phyloP scores from a whole-genome alignment of 2,113 vertebrate genomes.

The Propithecus coquereli region DNA sequence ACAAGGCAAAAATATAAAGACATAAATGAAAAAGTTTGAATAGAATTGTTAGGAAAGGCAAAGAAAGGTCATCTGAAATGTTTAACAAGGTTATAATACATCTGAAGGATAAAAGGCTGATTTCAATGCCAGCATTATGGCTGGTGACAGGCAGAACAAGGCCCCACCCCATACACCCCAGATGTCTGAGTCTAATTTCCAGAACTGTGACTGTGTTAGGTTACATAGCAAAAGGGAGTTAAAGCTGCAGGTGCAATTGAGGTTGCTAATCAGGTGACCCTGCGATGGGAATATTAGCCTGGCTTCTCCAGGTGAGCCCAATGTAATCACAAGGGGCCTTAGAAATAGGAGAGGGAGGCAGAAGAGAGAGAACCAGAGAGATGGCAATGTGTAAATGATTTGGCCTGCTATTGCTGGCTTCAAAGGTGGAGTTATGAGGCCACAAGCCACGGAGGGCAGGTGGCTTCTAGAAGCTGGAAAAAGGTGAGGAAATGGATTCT shows the following conservation, averaged over 20 bases:
- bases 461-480: too few species aligned
- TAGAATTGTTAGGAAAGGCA: background rate
- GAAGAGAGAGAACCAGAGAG: background rate
- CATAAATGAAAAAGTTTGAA: background rate
- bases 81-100: background rate
- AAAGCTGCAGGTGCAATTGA: background rate
- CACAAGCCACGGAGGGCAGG: background rate
- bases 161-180: rapidly evolving
- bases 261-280: background rate
- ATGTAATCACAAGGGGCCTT: background rate
- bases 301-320: background rate
- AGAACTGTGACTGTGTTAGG: background rate
- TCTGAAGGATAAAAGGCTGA: background rate
- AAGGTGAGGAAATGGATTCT: background rate
- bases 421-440: background rate
- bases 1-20: background rate
- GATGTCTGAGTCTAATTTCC: background rate
- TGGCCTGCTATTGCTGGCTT: background rate
- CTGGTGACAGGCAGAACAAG: background rate
- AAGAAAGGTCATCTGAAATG: background rate
- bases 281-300: background rate
- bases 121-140: background rate
- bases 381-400: background rate
- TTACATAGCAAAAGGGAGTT: background rate
- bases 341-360: background rate